Base-by-base conservation (phyloP, 2,888 invertebrate species). In the Eupithecia tripunctaria region DNA sequence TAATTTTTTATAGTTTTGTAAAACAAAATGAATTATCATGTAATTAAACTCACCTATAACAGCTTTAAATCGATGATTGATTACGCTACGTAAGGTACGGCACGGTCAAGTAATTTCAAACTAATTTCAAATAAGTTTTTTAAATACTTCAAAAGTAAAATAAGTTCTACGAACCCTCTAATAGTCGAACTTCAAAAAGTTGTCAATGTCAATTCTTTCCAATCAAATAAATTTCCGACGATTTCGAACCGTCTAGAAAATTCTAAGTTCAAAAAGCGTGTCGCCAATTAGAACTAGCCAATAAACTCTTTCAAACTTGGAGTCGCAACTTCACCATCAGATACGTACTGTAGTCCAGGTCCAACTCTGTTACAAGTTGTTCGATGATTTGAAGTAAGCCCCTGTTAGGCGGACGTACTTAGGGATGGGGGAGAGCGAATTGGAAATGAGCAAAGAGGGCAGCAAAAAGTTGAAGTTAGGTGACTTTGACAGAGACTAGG, bases 311-410 rank as follows among this genome's bases (percentile, higher is more conserved):
- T 72, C 66, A 64, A 73, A 71, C 67, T 76, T 21, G 36, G 51
- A 76, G 68, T 76, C 36, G 62, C 15, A 79, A 79, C 76, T 79
- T 73, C 64, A 15, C 71, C 74, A 77, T 78, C 76, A 73, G 78
- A 76, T 78, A n/a, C n/a, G n/a, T n/a, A 78, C 74, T 73, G 67
- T 36, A 71, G 68, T 51, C 68, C 71, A 68, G 66, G 68, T 10
- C 43, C 38, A 74, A 74, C 70, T 74, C 47, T 18, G 65, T 43
- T 71, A 67, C 69, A 71, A 74, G 74, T 74, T 74, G 36, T 32
- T 29, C 71, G 63, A 69, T 74, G 69, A 71, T 74, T 74, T 43
- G 68, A 60, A 51, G 68, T 71, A 71, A 71, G 68, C 66, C 71
- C 38, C 36, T 70, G 67, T 62, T 29, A 60, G 60, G 38, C 3